Evolutionary conservation across 2,888 invertebrate species (phyloP).

Genomic region (Leucoma salicis): DNA sequence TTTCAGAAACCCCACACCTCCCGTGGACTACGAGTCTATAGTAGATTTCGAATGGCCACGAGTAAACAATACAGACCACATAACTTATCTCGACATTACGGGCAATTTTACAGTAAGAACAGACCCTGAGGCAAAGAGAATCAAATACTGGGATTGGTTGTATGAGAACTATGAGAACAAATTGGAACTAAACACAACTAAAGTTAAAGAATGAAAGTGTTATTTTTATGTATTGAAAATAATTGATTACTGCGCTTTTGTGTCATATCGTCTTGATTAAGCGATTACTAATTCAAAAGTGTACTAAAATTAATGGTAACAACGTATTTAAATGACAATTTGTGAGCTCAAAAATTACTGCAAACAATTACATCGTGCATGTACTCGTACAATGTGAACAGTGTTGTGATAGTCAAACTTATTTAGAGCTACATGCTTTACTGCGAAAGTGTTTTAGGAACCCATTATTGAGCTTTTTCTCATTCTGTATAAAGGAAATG

Average conservation of each 20-base stretch:
- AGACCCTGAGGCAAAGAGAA: conserved; percentile 78
- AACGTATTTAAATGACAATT: conserved; percentile 6
- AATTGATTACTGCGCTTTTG: not conserved
- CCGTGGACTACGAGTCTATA: conserved; percentile 70
- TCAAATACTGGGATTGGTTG: conserved; percentile 82
- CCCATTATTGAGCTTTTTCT: conserved; percentile 21
- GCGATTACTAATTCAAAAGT: not conserved
- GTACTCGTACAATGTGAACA: not conserved
- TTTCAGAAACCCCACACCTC: conserved; percentile 79
- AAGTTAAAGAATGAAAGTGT: conserved; percentile 12
- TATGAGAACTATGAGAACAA: conserved; percentile 57
- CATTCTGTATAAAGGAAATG: conserved; percentile 27
- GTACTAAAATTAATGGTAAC: not conserved
- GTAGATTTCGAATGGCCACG: conserved; percentile 79
- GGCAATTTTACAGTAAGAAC: conserved; percentile 71
- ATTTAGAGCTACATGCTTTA: conserved; percentile 1
- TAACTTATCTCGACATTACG: conserved; percentile 80
- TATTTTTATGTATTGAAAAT: conserved; percentile 14
- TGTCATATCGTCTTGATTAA: not conserved
- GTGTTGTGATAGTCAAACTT: not conserved
- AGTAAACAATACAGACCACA: conserved; percentile 58
- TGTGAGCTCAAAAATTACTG: conserved; percentile 19
- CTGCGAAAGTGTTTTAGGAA: conserved; percentile 1
- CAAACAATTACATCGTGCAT: conserved; percentile 6
- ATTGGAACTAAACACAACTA: conserved; percentile 24